A percentile compares a stretch with the other conserved stretches of the same genome.
Conservation (phyloP, 2,888 invertebrate genomes). For the Xestia c-nigrum region DNA sequence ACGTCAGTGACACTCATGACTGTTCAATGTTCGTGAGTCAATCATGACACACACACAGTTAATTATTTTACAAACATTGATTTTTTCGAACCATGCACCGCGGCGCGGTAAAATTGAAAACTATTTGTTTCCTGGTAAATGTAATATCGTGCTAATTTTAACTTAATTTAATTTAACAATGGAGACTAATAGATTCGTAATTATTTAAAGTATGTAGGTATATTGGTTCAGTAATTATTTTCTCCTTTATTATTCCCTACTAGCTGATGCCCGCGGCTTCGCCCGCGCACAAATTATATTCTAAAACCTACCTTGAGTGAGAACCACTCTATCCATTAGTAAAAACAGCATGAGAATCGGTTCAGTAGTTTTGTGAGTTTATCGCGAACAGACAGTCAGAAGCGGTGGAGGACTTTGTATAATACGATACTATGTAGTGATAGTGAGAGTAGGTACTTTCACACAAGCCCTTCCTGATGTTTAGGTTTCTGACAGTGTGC, state of each 20-base stretch:
- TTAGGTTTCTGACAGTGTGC: not conserved
- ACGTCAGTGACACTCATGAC: not conserved
- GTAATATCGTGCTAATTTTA: not conserved
- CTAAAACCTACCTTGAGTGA: too few species aligned
- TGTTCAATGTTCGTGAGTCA: not conserved
- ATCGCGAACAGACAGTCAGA: too few species aligned
- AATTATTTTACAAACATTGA: slow-evolving; percentile 1
- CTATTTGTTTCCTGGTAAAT: not conserved
- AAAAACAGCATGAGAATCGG: too few species aligned
- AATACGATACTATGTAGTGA: too few species aligned
- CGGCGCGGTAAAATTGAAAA: not conserved
- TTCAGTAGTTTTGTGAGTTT: too few species aligned
- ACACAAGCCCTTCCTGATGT: not conserved
- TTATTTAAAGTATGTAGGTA: not conserved
- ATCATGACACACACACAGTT: not conserved
- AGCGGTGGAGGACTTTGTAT: too few species aligned
- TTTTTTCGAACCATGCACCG: not conserved
- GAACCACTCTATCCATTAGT: too few species aligned
- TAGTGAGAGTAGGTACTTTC: too few species aligned
- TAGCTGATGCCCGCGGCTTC: too few species aligned
- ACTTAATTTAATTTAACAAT: not conserved
- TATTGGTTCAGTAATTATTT: not conserved
- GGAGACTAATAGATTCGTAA: not conserved
- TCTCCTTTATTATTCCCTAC: not conserved
- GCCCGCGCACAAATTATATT: too few species aligned